phyloP scores from a whole-genome alignment of 2,797 vertebrate genomes.

The Todus mexicanus region DNA sequence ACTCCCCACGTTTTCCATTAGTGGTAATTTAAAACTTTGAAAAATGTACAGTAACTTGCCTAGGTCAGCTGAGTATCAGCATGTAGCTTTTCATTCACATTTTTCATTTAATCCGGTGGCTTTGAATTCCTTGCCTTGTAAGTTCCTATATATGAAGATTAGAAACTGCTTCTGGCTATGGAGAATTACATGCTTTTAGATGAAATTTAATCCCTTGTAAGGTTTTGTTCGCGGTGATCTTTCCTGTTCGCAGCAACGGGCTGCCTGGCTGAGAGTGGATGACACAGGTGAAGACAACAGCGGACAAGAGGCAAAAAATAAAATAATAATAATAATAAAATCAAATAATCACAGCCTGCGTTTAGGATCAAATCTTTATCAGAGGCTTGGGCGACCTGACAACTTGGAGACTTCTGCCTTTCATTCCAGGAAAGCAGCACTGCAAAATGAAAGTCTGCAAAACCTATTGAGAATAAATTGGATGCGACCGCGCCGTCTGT shows the following conservation, averaged over 20 bases:
- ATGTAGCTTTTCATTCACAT: slow-evolving; percentile 70
- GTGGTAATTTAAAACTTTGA: slow-evolving; percentile 63
- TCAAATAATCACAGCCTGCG: neutral
- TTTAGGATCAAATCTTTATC: slow-evolving; percentile 10
- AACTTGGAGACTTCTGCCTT: neutral
- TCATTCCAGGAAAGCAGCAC: slow-evolving; percentile 38
- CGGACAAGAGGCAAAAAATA: neutral
- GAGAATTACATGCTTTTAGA: slow-evolving; percentile 76
- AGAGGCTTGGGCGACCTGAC: neutral
- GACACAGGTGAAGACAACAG: slow-evolving; percentile 55
- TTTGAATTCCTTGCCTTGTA: slow-evolving; percentile 77
- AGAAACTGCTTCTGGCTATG: slow-evolving; percentile 72
- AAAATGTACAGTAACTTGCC: slow-evolving; percentile 63
- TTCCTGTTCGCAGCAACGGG: slow-evolving; percentile 37
- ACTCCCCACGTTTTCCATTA: slow-evolving; percentile 60
- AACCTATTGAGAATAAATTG: slow-evolving; percentile 46
- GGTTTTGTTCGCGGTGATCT: slow-evolving; percentile 58
- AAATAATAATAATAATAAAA: neutral
- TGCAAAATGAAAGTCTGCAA: slow-evolving; percentile 2
- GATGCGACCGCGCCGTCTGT: neutral
- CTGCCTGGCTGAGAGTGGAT: slow-evolving; percentile 53
- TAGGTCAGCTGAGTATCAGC: slow-evolving; percentile 60
- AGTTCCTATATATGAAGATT: slow-evolving; percentile 75
- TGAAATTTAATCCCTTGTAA: slow-evolving; percentile 74
- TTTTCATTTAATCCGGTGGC: slow-evolving; percentile 75